Conservation (phyloP, 2,888 invertebrate genomes). For the Acrobasis consociella region DNA sequence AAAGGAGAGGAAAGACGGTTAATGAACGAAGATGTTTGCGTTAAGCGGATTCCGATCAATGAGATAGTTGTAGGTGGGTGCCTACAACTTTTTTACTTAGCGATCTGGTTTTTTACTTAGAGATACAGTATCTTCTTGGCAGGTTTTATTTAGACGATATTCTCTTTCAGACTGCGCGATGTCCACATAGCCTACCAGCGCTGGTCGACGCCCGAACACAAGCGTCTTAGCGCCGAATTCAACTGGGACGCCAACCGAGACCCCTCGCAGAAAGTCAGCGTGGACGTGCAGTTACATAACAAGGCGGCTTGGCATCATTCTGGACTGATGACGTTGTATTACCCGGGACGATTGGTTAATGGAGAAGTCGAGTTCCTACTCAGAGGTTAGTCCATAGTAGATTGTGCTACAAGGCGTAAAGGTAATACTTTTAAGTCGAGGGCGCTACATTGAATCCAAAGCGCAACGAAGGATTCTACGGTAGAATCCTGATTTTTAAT, state of each 20-base stretch:
- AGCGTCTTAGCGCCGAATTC: conserved; percentile 87
- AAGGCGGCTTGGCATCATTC: conserved; percentile 84
- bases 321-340: conserved; percentile 85
- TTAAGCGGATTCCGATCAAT: too few relatives aligned
- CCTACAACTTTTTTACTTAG: too few relatives aligned
- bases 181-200: conserved; percentile 86
- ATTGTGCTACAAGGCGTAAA: too few relatives aligned
- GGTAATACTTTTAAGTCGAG: too few relatives aligned
- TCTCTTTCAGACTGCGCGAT: conserved; percentile 84
- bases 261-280: conserved; percentile 87
- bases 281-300: conserved; percentile 84
- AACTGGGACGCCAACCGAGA: conserved; percentile 95
- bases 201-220: conserved; percentile 82
- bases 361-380: conserved; percentile 85
- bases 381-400: conserved; percentile 72
- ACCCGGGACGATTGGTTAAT: conserved; percentile 89
- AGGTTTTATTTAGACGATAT: background rate
- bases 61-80: too few relatives aligned
- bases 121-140: background rate
- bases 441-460: too few relatives aligned
- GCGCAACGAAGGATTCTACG: too few relatives aligned
- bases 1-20: too few relatives aligned
- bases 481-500: too few relatives aligned
- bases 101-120: too few relatives aligned
- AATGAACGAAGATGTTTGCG: too few relatives aligned